These are phyloP conservation scores for Cephus pulcher DNA, from an alignment of 2,888 invertebrate genomes.

Conservation along the genomic window DNA sequence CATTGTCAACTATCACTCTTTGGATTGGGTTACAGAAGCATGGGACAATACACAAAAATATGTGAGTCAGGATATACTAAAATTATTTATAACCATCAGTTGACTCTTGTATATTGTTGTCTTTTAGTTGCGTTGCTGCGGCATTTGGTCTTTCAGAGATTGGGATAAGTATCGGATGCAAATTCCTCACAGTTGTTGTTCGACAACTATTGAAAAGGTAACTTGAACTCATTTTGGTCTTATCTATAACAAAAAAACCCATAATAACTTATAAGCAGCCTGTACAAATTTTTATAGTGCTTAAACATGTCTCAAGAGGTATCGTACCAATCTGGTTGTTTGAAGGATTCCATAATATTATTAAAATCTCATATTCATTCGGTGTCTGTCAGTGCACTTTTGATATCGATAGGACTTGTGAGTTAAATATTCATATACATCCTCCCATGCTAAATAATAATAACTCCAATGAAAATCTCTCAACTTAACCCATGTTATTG, in stretches of 20 bases:
- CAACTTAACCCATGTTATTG: too few relatives aligned
- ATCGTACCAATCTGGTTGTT: conserved; percentile 47
- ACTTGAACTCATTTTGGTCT: not conserved
- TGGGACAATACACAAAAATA: conserved; percentile 55
- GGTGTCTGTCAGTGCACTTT: conserved; percentile 38
- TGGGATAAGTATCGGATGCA: conserved; percentile 40
- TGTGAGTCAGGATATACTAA: conserved; percentile 28
- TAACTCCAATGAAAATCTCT: too few relatives aligned
- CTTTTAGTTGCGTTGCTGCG: conserved; percentile 48
- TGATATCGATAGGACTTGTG: conserved; percentile 41
- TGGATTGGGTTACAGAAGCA: conserved; percentile 42
- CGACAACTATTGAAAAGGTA: conserved; percentile 42
- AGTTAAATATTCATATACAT: conserved; percentile 19
- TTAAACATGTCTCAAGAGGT: conserved; percentile 40
- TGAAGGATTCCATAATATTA: conserved; percentile 39
- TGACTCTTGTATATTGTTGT: not conserved
- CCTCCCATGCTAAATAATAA: not conserved
- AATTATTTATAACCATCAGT: not conserved
- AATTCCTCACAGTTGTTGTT: conserved; percentile 52
- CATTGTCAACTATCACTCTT: conserved; percentile 41
- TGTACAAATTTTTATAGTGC: conserved; percentile 35
- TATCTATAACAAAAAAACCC: not conserved
- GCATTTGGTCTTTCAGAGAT: conserved; percentile 46
- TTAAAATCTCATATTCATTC: conserved; percentile 47
- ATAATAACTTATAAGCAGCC: not conserved